Evolutionary conservation across 1,140 invertebrate species (phyloP).

Genomic region (Platorchestia sp.): DNA sequence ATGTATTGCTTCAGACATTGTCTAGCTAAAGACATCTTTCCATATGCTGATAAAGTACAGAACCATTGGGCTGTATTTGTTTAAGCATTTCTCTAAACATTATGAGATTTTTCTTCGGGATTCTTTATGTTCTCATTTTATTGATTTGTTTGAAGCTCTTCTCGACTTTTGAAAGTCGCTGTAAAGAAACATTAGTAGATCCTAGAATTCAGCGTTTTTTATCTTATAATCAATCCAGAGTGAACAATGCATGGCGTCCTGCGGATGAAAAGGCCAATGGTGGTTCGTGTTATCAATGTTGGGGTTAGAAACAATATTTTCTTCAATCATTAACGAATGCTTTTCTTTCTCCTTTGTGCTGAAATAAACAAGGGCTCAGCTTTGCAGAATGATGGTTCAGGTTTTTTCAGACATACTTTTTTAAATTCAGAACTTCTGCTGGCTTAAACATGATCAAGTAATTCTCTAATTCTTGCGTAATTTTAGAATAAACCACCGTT

Average conservation of each 20-base stretch:
- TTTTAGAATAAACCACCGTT: background rate
- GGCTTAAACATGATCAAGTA: background rate
- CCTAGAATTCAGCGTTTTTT: no score
- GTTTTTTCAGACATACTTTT: background rate
- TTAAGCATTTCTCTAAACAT: no score
- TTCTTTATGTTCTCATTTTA: no score
- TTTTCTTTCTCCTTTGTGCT: background rate
- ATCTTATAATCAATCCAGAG: no score
- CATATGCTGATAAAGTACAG: no score
- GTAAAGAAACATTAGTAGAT: no score
- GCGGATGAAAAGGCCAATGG: background rate
- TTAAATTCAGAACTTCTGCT: background rate
- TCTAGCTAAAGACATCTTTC: no score
- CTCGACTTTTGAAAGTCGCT: no score
- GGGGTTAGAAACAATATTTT: background rate
- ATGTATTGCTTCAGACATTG: no score
- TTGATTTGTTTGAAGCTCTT: no score
- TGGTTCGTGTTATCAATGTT: background rate
- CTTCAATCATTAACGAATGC: background rate
- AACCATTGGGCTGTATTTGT: no score
- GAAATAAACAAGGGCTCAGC: background rate
- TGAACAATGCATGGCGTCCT: background rate
- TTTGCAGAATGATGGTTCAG: background rate
- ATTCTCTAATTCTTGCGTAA: background rate
- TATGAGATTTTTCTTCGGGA: no score